Conservation (phyloP, 2,888 invertebrate genomes). For the Podabrus alpinus region DNA sequence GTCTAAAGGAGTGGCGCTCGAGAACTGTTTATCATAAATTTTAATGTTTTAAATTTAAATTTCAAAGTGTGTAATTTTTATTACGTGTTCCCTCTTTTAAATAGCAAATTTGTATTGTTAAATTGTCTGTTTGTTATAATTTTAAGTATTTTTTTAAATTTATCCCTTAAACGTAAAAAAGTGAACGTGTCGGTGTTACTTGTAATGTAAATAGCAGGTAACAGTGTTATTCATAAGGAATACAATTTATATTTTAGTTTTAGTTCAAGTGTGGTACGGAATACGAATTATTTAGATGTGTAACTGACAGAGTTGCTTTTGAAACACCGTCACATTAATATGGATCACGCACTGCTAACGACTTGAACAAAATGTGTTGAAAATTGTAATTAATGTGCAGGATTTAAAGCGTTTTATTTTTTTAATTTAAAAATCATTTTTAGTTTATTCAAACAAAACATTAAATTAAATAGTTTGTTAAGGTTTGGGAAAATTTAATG, state of each 20-base stretch:
- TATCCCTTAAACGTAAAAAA: not conserved
- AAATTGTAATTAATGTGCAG: slow-evolving; percentile 16
- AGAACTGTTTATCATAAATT: not conserved
- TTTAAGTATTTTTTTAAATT: not conserved
- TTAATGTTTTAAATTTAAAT: not conserved
- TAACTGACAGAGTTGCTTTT: slow-evolving; percentile 10
- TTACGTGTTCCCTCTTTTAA: not conserved
- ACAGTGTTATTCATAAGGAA: not conserved
- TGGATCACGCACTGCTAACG: slow-evolving; percentile 21
- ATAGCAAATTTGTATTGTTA: not conserved
- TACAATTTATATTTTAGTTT: slow-evolving; percentile 1
- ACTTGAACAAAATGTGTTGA: slow-evolving; percentile 24
- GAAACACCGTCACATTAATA: slow-evolving; percentile 20
- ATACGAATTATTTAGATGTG: slow-evolving; percentile 12
- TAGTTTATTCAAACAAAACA: not conserved
- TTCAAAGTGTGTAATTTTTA: not conserved
- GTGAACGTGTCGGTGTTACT: not conserved
- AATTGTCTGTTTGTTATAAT: not conserved
- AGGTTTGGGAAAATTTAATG: not conserved
- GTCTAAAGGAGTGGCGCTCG: not conserved
- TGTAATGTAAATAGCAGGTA: not conserved
- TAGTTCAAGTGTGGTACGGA: slow-evolving; percentile 3
- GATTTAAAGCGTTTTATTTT: not conserved
- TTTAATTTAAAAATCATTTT: not conserved
- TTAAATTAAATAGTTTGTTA: not conserved